These are phyloP conservation scores for Silvanus unidentatus DNA, from an alignment of 2,888 invertebrate species.

Conservation along the genomic window DNA sequence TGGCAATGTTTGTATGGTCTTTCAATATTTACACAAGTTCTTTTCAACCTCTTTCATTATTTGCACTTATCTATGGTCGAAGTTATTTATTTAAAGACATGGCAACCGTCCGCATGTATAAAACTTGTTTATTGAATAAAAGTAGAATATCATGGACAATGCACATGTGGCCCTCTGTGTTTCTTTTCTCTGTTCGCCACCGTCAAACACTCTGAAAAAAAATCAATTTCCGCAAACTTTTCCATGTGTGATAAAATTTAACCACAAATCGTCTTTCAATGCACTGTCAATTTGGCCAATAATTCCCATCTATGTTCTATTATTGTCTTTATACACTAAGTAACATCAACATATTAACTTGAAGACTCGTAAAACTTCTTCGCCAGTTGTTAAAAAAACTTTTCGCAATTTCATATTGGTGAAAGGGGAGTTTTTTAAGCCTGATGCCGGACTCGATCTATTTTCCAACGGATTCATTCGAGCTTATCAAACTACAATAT, in stretches of 20 bases:
- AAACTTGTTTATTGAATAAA: conserved; percentile 31
- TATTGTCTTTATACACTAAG: no score
- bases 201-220: conserved; percentile 29
- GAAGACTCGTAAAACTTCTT: no score
- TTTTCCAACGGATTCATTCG: no score
- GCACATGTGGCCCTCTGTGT: conserved; percentile 29
- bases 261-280: conserved; percentile 21
- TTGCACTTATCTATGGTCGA: conserved; percentile 5
- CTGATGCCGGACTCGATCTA: no score
- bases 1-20: conserved; percentile 1
- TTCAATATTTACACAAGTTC: conserved; percentile 4
- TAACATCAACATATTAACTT: no score
- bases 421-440: no score
- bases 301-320: no score
- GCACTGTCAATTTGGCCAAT: no score
- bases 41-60: conserved; percentile 7
- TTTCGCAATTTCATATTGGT: no score
- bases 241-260: conserved; percentile 30
- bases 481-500: no score
- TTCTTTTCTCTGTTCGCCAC: not conserved
- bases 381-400: no score
- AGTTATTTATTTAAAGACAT: conserved; percentile 14
- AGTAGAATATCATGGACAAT: conserved; percentile 30
- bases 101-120: conserved; percentile 14
- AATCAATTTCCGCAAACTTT: conserved; percentile 38